Conservation (phyloP, 2,797 vertebrate species). For the Menidia menidia region DNA sequence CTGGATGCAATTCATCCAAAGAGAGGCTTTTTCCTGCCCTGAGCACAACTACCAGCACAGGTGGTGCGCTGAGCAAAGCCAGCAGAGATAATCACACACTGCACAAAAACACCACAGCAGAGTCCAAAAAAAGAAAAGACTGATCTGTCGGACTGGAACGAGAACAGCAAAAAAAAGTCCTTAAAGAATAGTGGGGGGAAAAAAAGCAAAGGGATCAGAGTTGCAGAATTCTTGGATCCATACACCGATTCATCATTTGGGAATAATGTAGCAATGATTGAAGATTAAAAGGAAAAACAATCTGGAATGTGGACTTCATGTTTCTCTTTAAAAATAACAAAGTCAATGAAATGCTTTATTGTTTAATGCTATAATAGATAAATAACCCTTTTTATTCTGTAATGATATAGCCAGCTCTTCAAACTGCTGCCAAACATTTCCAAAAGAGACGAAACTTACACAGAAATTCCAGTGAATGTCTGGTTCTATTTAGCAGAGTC, state of each 20-base stretch:
- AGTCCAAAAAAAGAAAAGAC: conserved; percentile 29
- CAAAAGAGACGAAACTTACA: conserved; percentile 2
- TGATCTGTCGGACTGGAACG: conserved; percentile 7
- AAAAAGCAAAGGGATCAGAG: not conserved
- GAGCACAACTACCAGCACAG: conserved; percentile 42
- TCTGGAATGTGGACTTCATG: no score
- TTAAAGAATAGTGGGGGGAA: not conserved
- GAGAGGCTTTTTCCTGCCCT: conserved; percentile 21
- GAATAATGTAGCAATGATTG: no score
- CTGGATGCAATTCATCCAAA: conserved; percentile 33
- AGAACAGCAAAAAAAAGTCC: conserved; percentile 17
- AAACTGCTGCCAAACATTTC: conserved; percentile 22
- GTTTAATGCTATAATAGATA: no score
- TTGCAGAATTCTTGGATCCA: not conserved
- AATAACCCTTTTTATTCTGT: not conserved
- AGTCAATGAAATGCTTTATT: no score
- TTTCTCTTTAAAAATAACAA: no score
- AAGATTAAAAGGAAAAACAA: no score
- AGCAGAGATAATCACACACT: conserved; percentile 9
- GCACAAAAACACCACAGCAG: conserved; percentile 18
- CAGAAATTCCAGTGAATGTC: no score
- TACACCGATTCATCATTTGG: no score
- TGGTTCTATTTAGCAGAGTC: conserved; percentile 17
- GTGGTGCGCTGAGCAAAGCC: conserved; percentile 46
- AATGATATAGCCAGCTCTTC: not conserved